Evolutionary conservation across 2,113 vertebrate genomes (phyloP).

Genomic region (Syngnathus typhle): DNA sequence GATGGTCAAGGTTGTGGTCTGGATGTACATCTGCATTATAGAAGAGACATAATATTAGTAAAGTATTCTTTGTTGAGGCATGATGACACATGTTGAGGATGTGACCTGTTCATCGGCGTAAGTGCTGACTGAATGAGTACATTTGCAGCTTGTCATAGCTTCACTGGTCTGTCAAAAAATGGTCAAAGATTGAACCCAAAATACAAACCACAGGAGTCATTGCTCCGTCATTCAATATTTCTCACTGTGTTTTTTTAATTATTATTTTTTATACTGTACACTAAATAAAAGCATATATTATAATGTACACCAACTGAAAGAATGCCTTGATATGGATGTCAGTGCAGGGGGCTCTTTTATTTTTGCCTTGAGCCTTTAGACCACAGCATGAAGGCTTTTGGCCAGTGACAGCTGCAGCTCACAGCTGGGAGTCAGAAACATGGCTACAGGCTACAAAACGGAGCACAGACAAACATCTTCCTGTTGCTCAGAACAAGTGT

Average conservation of each 20-base stretch:
- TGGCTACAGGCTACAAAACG: slow-evolving; percentile 28
- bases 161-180: neutral
- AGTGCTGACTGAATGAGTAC: neutral
- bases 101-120: too few species aligned
- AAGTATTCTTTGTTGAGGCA: neutral
- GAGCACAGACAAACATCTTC: slow-evolving; percentile 33
- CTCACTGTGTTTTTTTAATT: neutral
- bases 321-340: slow-evolving; percentile 6
- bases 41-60: slow-evolving; percentile 18
- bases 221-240: slow-evolving; percentile 13
- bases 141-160: neutral
- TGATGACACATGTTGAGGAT: neutral
- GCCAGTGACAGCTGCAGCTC: slow-evolving; percentile 45
- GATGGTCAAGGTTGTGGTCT: slow-evolving; percentile 93
- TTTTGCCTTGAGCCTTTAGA: slow-evolving; percentile 35
- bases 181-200: neutral
- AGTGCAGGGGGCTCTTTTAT: slow-evolving; percentile 19
- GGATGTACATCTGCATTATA: slow-evolving; percentile 86
- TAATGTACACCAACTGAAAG: slow-evolving; percentile 28
- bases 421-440: slow-evolving; percentile 46
- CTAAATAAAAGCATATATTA: slow-evolving; percentile 7
- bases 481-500: slow-evolving; percentile 31
- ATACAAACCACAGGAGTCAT: neutral
- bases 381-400: slow-evolving; percentile 27
- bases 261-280: neutral